These are phyloP conservation scores for Drosophila ananassae DNA, from an alignment of 1,140 invertebrate species.

Conservation along the genomic window DNA sequence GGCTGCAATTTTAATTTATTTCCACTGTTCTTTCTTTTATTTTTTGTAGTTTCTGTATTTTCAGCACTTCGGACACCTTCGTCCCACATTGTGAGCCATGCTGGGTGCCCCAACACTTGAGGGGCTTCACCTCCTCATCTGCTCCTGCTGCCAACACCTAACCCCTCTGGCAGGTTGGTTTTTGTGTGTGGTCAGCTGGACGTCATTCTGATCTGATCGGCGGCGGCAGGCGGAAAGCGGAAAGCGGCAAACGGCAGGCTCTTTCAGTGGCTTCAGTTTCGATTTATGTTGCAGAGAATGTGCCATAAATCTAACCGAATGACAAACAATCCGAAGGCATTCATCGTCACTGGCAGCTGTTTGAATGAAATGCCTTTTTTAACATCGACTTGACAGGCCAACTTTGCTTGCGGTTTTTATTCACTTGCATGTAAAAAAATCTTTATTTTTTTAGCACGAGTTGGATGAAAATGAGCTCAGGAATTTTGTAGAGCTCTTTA, in stretches of 20 bases:
- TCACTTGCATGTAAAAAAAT: neutral
- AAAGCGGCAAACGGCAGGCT: neutral
- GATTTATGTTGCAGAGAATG: constrained; percentile 53
- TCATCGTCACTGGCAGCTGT: constrained; percentile 49
- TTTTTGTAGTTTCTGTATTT: constrained; percentile 14
- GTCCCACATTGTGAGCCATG: constrained; percentile 35
- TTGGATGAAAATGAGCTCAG: neutral
- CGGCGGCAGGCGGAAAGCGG: constrained; percentile 25
- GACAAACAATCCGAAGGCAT: constrained; percentile 55
- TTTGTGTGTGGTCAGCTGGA: constrained; percentile 51
- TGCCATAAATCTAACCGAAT: constrained; percentile 62
- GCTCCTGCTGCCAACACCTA: neutral
- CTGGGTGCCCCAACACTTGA: constrained; percentile 55
- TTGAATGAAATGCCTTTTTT: constrained; percentile 45
- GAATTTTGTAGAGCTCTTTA: neutral
- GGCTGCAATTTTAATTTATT: constrained; percentile 65
- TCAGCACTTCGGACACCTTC: constrained; percentile 46
- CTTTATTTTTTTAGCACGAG: neutral
- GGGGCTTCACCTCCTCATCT: constrained; percentile 44
- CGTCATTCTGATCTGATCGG: constrained; percentile 50
- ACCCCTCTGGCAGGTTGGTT: constrained; percentile 37
- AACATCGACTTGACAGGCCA: constrained; percentile 36
- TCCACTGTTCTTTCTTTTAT: constrained; percentile 23
- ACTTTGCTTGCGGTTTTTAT: constrained; percentile 24
- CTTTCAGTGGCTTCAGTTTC: constrained; percentile 40